A percentile compares a stretch with the other conserved stretches of the same genome.
These are phyloP conservation scores for Pristionchus arcanus DNA, from an alignment of 2,888 invertebrate species.

Conservation along the genomic window DNA sequence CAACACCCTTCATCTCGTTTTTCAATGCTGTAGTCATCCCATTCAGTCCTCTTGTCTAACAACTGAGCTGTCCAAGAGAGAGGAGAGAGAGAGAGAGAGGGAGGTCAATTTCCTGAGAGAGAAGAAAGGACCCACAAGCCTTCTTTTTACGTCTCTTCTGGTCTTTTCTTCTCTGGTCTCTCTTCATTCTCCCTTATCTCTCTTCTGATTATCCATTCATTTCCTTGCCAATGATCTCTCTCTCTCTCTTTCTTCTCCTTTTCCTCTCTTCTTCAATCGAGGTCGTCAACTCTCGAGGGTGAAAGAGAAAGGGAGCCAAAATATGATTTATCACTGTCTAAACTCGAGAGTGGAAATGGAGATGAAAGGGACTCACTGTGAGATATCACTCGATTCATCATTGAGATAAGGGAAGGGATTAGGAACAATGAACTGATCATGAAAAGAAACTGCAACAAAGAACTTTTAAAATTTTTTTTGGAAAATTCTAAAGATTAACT, in stretches of 20 bases:
- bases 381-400: constrained; percentile 29
- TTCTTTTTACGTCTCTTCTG: background rate
- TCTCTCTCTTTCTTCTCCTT: background rate
- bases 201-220: constrained; percentile 46
- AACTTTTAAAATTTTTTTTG: no score
- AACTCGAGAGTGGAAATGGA: constrained; percentile 29
- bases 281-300: constrained; percentile 29
- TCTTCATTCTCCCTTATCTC: constrained; percentile 4
- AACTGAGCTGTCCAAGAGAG: background rate
- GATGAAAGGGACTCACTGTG: background rate
- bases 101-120: constrained; percentile 49
- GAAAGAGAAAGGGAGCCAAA: constrained; percentile 23
- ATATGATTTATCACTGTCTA: constrained; percentile 44
- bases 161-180: background rate
- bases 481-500: background rate
- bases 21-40: constrained; percentile 34
- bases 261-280: background rate
- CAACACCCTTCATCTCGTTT: background rate
- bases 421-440: background rate
- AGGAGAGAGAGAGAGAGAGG: constrained; percentile 3
- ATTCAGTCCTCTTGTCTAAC: constrained; percentile 23
- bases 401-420: constrained; percentile 22
- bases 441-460: background rate
- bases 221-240: constrained; percentile 7
- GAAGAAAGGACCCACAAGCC: constrained; percentile 24